Conservation (phyloP, 2,888 invertebrate genomes). For the Sinopyrophorus schimmeli region DNA sequence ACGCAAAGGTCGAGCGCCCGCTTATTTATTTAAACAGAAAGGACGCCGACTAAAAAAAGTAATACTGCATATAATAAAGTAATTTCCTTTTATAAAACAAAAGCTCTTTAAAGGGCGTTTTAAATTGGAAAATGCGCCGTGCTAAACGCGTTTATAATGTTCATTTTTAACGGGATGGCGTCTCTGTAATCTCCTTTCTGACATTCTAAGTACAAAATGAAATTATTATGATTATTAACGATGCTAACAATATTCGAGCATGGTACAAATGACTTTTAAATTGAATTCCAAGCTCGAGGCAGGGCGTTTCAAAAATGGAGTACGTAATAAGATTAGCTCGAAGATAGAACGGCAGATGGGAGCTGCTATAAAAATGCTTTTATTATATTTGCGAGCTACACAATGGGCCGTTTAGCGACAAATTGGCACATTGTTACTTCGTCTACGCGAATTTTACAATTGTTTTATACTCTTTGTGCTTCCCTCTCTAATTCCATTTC, state of each 20-base stretch:
- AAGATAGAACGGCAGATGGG: conserved; percentile 57
- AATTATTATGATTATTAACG: conserved; percentile 57
- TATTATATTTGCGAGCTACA: conserved; percentile 51
- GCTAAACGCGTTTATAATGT: conserved; percentile 46
- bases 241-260: conserved; percentile 56
- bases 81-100: conserved; percentile 32
- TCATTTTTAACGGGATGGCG: conserved; percentile 44
- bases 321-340: conserved; percentile 66
- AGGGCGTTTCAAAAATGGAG: conserved; percentile 65
- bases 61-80: conserved; percentile 33
- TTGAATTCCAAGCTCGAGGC: conserved; percentile 62
- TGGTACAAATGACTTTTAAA: conserved; percentile 70
- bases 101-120: conserved; percentile 38
- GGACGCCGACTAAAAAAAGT: conserved; percentile 26
- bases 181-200: conserved; percentile 45
- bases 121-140: conserved; percentile 48
- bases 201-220: conserved; percentile 52
- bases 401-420: conserved; percentile 50
- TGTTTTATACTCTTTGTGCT: conserved; percentile 48
- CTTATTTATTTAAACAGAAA: too few relatives aligned
- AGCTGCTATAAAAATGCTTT: conserved; percentile 55
- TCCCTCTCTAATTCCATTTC: conserved; percentile 44
- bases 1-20: too few relatives aligned
- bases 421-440: conserved; percentile 52
- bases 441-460: conserved; percentile 38